Conservation (phyloP, 1,140 invertebrate species). For the Brachystomella parvula region DNA sequence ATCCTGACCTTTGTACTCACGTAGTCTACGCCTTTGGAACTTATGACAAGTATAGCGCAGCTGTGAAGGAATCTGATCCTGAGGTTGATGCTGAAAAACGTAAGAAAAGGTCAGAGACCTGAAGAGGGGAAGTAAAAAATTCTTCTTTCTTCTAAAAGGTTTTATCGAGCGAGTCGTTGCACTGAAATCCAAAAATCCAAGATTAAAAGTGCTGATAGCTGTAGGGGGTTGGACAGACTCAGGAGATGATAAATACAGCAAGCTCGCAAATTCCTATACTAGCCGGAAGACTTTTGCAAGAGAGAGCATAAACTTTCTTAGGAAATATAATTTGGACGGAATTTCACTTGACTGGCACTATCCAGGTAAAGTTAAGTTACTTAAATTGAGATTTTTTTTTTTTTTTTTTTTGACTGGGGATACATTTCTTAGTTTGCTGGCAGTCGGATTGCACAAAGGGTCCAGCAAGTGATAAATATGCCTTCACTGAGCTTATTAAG, state of each 20-base stretch:
- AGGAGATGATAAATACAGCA: slow-evolving; percentile 70
- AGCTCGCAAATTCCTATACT: slow-evolving; percentile 56
- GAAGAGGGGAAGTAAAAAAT: slow-evolving; percentile 9
- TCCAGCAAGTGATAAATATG: slow-evolving; percentile 62
- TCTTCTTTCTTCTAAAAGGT: slow-evolving; percentile 46
- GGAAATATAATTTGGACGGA: slow-evolving; percentile 66
- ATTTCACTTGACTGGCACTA: slow-evolving; percentile 86
- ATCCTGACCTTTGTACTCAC: slow-evolving; percentile 71
- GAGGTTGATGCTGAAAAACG: slow-evolving; percentile 78
- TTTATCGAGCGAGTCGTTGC: slow-evolving; percentile 52
- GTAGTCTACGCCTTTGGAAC: slow-evolving; percentile 84
- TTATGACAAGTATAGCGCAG: slow-evolving; percentile 63
- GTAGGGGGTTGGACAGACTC: slow-evolving; percentile 88
- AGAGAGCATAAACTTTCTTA: slow-evolving; percentile 56
- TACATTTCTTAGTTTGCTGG: slow-evolving; percentile 73
- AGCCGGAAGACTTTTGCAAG: slow-evolving; percentile 55
- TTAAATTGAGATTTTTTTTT: not conserved
- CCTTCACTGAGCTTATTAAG: slow-evolving; percentile 65
- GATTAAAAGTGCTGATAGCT: slow-evolving; percentile 58
- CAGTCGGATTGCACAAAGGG: slow-evolving; percentile 78
- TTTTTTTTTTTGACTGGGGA: not conserved
- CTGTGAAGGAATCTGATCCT: slow-evolving; percentile 68
- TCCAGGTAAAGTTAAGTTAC: no score
- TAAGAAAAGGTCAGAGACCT: slow-evolving; percentile 48
- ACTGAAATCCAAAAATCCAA: slow-evolving; percentile 46